Conservation (phyloP, 1,140 invertebrate species). For the Galendromus occidentalis region DNA sequence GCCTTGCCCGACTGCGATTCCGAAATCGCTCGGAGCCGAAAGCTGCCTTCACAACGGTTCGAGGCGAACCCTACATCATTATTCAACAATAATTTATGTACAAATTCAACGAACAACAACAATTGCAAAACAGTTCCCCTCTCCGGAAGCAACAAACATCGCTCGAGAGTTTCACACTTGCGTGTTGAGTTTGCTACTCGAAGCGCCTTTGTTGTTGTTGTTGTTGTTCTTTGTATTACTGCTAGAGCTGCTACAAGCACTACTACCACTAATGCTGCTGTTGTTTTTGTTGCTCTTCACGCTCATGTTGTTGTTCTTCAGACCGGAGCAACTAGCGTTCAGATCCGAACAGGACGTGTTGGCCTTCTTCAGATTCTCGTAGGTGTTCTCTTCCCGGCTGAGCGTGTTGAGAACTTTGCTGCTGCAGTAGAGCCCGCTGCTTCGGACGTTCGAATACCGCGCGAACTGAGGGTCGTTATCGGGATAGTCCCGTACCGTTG, state of each 20-base stretch:
- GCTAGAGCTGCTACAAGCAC: neutral
- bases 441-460: neutral
- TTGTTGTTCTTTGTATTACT: neutral
- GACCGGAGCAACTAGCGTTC: neutral
- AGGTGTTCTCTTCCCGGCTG: neutral
- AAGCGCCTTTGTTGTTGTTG: neutral
- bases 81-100: too few species aligned
- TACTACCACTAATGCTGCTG: neutral
- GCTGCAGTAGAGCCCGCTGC: neutral
- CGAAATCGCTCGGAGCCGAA: too few species aligned
- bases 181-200: neutral
- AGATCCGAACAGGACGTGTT: neutral
- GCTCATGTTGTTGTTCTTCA: neutral
- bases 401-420: neutral
- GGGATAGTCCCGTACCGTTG: neutral
- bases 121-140: too few species aligned
- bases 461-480: neutral
- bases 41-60: too few species aligned
- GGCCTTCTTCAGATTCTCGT: constrained; percentile 3
- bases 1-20: too few species aligned
- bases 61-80: too few species aligned
- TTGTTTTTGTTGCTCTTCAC: neutral
- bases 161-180: neutral
- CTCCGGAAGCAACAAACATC: too few species aligned
- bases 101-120: too few species aligned